A percentile compares a stretch with the other conserved stretches of the same genome.
Conservation (phyloP, 2,113 vertebrate species). For the Anolis carolinensis region DNA sequence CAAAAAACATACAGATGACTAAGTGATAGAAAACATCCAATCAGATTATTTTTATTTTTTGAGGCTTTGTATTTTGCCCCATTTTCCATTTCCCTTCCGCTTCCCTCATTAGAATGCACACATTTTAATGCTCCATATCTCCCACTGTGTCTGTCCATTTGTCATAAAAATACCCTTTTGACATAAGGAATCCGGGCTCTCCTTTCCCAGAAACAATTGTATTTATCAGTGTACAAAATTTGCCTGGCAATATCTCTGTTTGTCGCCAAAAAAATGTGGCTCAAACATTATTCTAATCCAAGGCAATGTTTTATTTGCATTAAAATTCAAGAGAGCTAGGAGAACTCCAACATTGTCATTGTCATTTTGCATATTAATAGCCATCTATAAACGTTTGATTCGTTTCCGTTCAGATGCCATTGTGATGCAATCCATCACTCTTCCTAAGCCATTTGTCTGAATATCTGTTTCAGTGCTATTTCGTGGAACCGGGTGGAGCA, state of each 20-base stretch:
- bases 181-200: not conserved
- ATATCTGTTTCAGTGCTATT: not conserved
- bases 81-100: not conserved
- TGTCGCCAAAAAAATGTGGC: not conserved
- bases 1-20: not conserved
- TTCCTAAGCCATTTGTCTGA: not conserved
- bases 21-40: not conserved
- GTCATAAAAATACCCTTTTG: not conserved
- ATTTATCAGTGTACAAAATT: not conserved
- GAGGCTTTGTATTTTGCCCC: not conserved
- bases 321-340: not conserved
- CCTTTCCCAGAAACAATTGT: not conserved
- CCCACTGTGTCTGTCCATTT: not conserved
- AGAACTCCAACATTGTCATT: not conserved
- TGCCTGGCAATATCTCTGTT: not conserved
- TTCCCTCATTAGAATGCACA: not conserved
- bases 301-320: not conserved
- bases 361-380: not conserved
- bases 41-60: not conserved
- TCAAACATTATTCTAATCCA: not conserved
- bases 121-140: not conserved
- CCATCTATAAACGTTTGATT: not conserved
- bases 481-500: too few relatives aligned
- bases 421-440: not conserved
- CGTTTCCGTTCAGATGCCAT: not conserved